Percentiles rank a stretch among this genome's conserved stretches.
Evolutionary conservation across 2,113 vertebrate species (phyloP).

Genomic region (Pachypanchax playfairii): DNA sequence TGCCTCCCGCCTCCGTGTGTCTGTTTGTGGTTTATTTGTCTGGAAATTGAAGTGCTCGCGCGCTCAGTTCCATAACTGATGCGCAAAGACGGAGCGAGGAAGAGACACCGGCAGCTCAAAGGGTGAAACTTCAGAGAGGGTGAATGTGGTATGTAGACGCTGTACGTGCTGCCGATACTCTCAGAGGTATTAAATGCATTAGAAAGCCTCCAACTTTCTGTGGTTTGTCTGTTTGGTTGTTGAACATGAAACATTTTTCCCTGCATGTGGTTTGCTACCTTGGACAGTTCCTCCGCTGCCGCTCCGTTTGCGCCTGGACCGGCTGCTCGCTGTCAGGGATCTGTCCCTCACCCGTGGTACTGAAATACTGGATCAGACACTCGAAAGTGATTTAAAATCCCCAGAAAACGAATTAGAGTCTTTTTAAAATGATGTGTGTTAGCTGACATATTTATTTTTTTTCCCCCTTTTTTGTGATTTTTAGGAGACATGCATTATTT

Average conservation of each 20-base stretch:
- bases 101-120: constrained; percentile 19
- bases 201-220: constrained; percentile 23
- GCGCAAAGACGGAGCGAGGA: constrained; percentile 14
- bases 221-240: background rate
- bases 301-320: constrained; percentile 24
- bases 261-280: constrained; percentile 13
- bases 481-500: background rate
- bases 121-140: constrained; percentile 56
- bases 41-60: background rate
- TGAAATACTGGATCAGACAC: constrained; percentile 62
- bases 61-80: constrained; percentile 20
- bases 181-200: background rate
- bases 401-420: background rate
- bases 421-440: too few species aligned
- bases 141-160: background rate
- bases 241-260: too few species aligned
- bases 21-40: background rate
- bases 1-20: background rate
- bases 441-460: background rate
- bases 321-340: constrained; percentile 59
- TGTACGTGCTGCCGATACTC: constrained; percentile 8
- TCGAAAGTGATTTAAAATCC: background rate
- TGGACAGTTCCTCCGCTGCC: constrained; percentile 65
- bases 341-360: constrained; percentile 72
- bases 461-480: background rate